Evolutionary conservation across 2,113 vertebrate species (phyloP), one percentile per base, ranked within the genome.

Genomic region (Callopanchax toddi): DNA sequence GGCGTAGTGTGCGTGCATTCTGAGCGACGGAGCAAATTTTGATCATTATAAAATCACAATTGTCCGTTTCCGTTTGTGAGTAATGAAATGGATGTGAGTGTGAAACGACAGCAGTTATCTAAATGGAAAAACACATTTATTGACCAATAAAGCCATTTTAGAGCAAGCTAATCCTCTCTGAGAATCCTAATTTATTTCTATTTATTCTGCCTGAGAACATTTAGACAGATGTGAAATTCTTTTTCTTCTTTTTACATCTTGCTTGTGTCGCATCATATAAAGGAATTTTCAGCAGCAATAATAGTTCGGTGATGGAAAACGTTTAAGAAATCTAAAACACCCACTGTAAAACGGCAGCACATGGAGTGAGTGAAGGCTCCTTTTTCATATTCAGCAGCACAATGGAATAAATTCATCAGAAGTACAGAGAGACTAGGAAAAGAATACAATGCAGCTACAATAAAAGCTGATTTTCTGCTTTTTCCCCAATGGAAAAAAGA

Each of bases 21-120:
- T 34, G 37, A 49, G 65, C 53, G 54, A 57, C 34, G 12, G 37
- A 21, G 20, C 25, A 17, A 67, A 61, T 74, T 57, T 18, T 56
- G 40, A 61, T 62, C 66, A 69, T 83, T 60, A 44, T 71, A 72
- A 76, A 44, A 63, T 78, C 37, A 43, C 52, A 67, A 26, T 57
- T 74, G 48, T 25, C 39, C 18, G 37, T 67, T 75, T 78, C 45
- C 62, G 65, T 83, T 76, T 79, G 29, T 25, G 52, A 22, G 20
- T 60, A 67, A 58, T 80, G 26, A 76, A 82, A 71, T 13, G 0
- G 16, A 52, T 59, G 52, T 39, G 42, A 68, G 42, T 62, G 55
- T 50, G 8, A 46, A 37, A 46, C 12, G 20, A 25, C 32, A 40
- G 12, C 26, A 16, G 16, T 59, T 63, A 50, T 59, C 42, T 56